Evolutionary conservation across 2,113 vertebrate genomes (phyloP), one percentile per base, ranked within the genome.

Genomic region (Sylvietta virens): DNA sequence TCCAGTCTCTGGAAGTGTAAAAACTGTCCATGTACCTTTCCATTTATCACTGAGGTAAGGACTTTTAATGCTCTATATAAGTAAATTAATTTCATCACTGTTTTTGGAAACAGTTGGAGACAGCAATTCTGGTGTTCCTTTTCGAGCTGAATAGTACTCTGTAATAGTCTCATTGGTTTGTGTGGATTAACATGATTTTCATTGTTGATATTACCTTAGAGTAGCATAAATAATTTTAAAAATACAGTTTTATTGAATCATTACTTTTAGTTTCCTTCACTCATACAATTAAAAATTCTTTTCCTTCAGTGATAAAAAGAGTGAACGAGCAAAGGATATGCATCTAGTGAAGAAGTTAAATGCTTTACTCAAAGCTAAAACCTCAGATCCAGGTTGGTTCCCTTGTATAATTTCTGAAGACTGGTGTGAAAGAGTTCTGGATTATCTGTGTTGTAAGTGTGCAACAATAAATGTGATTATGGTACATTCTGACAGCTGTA

Each of bases 281-380:
- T 92, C 18, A 57, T 33, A 6, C 35, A 73, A 39, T 48, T 72
- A 37, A 73, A 81, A 91, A 88, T 79, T 94, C 3, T 72, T 97
- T 67, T 56, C 69, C 69, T 97, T 80, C 92, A 99, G 99, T 64
- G 99, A 99, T 96, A 99, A 99, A 97, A 99, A 99, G 97, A 99
- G 99, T 26, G 99, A 99, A 86, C 97, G 99, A 81, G 99, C 99
- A 72, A 99, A 99, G 97, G 99, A 99, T 92, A 98, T 99, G 98
- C 99, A 99, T 96, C 97, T 99, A 13, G 97, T 99, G 72, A 99
- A 99, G 97, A 99, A 98, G 82, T 95, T 99, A 69, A 97, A 97
- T 28, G 60, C 97, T 37, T 70, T 99, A 50, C 97, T 99, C 53
- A 99, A 97, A 97, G 97, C 95, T 72, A 98, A 98, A 92, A 97